A percentile compares a stretch with the other conserved stretches of the same genome.
Evolutionary conservation across 37 sponge, comb jelly and placozoan species (phyloP).

Genomic region (Trichoplax adhaerens): DNA sequence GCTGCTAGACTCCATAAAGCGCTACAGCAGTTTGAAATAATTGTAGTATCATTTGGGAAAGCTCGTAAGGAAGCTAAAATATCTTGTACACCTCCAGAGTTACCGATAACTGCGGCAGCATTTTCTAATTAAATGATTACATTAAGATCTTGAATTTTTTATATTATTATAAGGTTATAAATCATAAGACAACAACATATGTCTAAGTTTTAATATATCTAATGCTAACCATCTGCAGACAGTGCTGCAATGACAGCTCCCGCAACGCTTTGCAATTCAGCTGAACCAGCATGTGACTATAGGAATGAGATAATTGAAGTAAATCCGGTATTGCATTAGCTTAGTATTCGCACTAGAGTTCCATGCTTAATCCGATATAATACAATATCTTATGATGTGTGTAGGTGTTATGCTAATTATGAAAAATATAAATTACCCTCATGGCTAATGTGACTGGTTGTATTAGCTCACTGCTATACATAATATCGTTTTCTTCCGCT

Average conservation of each 20-base stretch:
- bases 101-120: conserved; percentile 31
- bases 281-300: conserved; percentile 25
- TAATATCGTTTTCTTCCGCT: conserved; percentile 25
- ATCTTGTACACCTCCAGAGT: conserved; percentile 48
- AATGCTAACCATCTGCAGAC: conserved; percentile 39
- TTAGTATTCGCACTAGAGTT: not conserved
- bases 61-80: conserved; percentile 34
- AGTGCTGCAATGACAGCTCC: conserved; percentile 26
- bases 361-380: too few relatives aligned
- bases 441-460: conserved; percentile 26
- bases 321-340: not conserved
- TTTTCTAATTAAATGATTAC: conserved; percentile 13
- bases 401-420: too few relatives aligned
- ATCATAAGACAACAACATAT: not conserved
- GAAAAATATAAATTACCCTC: conserved; percentile 17
- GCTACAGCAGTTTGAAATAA: conserved; percentile 34
- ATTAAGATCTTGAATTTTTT: not conserved
- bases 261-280: conserved; percentile 8
- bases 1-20: conserved; percentile 51
- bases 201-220: not conserved
- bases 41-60: conserved; percentile 33
- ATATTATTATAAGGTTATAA: too few relatives aligned
- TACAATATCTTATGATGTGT: too few relatives aligned
- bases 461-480: conserved; percentile 27
- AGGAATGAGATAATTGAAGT: not conserved